A percentile compares a stretch with the other conserved stretches of the same genome.
phyloP scores from a whole-genome alignment of 37 sponge, comb jelly and placozoan species.

The Haliclona indistincta region DNA sequence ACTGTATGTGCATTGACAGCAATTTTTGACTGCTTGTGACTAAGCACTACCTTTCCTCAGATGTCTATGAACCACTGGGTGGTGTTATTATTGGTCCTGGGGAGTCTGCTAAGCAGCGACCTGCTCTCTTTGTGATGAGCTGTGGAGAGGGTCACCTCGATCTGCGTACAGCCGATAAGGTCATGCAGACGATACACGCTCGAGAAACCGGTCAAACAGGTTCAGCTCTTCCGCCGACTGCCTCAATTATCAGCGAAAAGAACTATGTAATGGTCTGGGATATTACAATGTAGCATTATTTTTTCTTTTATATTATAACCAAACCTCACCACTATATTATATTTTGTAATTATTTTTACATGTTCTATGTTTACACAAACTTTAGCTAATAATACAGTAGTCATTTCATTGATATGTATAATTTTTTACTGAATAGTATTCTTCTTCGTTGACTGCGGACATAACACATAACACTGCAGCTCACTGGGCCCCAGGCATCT shows the following conservation, averaged over 20 bases:
- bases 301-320: not conserved
- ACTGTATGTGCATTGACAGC: too few species aligned
- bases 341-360: too few species aligned
- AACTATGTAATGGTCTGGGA: conserved; percentile 90
- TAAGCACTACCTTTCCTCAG: too few species aligned
- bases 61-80: conserved; percentile 66
- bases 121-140: conserved; percentile 74
- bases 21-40: too few species aligned
- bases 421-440: too few species aligned
- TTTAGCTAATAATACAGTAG: too few species aligned
- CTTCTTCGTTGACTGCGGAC: too few species aligned
- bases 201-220: conserved; percentile 63
- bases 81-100: conserved; percentile 44
- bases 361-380: too few species aligned
- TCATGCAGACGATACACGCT: conserved; percentile 12
- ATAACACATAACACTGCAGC: too few species aligned
- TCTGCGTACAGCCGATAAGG: conserved; percentile 81
- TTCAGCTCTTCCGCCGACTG: conserved; percentile 63
- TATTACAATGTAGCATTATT: conserved; percentile 15
- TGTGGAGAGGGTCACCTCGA: conserved; percentile 85
- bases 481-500: too few species aligned
- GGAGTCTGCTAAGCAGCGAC: conserved; percentile 28
- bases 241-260: conserved; percentile 81
- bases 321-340: too few species aligned
- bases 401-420: too few species aligned